Conservation (phyloP, 2,888 invertebrate genomes). For the Exephanes ischioxanthus region DNA sequence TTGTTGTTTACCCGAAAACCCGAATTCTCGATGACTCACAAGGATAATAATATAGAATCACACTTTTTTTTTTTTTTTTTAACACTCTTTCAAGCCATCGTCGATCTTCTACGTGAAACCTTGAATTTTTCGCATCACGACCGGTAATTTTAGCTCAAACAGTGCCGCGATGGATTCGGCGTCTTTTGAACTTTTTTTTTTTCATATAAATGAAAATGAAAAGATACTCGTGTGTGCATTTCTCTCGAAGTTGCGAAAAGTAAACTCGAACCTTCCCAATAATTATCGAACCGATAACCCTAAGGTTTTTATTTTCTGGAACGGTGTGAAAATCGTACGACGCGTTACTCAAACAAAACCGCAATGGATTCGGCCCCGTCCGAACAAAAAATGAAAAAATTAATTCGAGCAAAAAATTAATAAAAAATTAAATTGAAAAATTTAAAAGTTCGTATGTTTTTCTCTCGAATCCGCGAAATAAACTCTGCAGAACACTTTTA, state of each 20-base stretch:
- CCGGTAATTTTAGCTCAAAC: not conserved
- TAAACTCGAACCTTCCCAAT: no score
- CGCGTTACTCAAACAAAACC: no score
- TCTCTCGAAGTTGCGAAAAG: not conserved
- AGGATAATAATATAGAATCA: not conserved
- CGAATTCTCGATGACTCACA: not conserved
- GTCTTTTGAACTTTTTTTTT: not conserved
- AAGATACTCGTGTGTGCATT: not conserved
- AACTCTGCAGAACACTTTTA: not conserved
- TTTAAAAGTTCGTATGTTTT: not conserved
- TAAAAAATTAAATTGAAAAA: no score
- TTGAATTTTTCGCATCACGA: not conserved
- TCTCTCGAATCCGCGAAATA: not conserved
- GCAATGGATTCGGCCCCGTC: no score
- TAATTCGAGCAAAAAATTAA: no score
- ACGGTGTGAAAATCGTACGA: no score
- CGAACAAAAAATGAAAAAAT: no score
- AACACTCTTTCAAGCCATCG: not conserved
- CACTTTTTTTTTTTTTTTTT: not conserved
- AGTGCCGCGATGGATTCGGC: no score
- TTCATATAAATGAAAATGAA: not conserved
- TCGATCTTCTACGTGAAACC: not conserved
- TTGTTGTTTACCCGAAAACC: conserved; percentile 17
- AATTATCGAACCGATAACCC: no score
- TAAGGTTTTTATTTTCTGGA: no score